These are phyloP conservation scores for Pseudomyrmex cubaensis DNA, from an alignment of 1,140 invertebrate species.

Conservation along the genomic window DNA sequence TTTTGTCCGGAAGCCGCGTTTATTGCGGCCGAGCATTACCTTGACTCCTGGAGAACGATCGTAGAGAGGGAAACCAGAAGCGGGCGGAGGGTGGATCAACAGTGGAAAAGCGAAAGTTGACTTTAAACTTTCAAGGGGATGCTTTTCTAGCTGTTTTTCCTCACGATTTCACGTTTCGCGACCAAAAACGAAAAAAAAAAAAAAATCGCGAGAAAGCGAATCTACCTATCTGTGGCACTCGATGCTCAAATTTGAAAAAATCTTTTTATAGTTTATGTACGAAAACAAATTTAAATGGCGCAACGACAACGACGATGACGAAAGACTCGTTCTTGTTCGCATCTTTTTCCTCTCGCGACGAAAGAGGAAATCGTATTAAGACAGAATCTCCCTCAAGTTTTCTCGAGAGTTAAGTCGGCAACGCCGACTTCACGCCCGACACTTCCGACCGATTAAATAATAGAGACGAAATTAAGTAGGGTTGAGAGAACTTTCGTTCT, in stretches of 20 bases:
- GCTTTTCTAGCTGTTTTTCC: conserved; percentile 39
- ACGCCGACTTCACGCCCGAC: neutral
- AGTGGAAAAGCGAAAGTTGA: conserved; percentile 81
- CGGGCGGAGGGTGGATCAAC: conserved; percentile 54
- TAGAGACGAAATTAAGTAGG: neutral
- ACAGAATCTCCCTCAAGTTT: conserved; percentile 10
- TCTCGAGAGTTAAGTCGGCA: conserved; percentile 10
- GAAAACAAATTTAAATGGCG: neutral
- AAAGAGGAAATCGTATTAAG: conserved; percentile 54
- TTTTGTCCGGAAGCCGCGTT: conserved; percentile 78
- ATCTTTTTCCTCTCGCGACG: neutral
- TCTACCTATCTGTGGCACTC: neutral
- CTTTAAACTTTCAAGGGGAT: conserved; percentile 83
- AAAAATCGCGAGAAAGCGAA: too few relatives aligned
- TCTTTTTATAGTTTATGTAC: neutral
- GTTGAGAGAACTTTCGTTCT: neutral
- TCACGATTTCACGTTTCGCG: conserved; percentile 12
- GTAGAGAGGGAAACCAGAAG: conserved; percentile 65
- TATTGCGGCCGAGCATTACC: conserved; percentile 80
- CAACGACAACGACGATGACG: neutral
- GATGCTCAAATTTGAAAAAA: neutral
- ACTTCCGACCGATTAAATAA: conserved; percentile 29
- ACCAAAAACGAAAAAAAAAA: neutral
- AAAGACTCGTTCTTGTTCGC: neutral
- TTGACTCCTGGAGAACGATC: conserved; percentile 73